A percentile compares a stretch with the other conserved stretches of the same genome.
phyloP scores from a whole-genome alignment of 2,797 vertebrate genomes.

The Pantherophis alleghaniensis region DNA sequence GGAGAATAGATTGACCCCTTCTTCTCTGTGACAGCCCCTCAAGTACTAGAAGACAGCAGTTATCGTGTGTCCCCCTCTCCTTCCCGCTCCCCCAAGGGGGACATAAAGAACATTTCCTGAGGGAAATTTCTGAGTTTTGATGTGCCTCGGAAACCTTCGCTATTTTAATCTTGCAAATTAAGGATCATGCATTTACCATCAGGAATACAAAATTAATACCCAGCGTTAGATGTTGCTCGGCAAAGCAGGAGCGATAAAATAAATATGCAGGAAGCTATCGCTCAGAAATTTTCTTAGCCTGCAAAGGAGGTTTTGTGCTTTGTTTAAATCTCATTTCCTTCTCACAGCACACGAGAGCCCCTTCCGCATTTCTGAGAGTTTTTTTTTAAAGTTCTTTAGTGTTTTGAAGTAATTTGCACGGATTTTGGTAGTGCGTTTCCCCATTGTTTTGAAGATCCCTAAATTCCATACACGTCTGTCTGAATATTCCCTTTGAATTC shows the following conservation, averaged over 20 bases:
- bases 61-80: neutral
- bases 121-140: neutral
- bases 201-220: neutral
- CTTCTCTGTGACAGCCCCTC: too few relatives aligned
- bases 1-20: neutral
- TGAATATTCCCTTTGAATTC: neutral
- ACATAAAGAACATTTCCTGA: neutral
- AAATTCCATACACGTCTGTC: neutral
- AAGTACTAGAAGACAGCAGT: neutral
- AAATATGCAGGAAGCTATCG: neutral
- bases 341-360: neutral
- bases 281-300: neutral
- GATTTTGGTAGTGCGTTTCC: neutral
- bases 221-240: neutral
- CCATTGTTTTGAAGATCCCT: neutral
- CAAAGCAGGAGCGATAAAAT: neutral
- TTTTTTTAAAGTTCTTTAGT: neutral
- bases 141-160: neutral
- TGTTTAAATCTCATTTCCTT: neutral
- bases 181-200: neutral
- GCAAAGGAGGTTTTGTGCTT: neutral
- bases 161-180: neutral
- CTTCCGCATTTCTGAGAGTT: neutral
- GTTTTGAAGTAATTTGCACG: neutral
- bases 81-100: rapidly evolving